Base-by-base conservation (phyloP, 2,888 invertebrate genomes). In the Nesidiocoris tenuis region DNA sequence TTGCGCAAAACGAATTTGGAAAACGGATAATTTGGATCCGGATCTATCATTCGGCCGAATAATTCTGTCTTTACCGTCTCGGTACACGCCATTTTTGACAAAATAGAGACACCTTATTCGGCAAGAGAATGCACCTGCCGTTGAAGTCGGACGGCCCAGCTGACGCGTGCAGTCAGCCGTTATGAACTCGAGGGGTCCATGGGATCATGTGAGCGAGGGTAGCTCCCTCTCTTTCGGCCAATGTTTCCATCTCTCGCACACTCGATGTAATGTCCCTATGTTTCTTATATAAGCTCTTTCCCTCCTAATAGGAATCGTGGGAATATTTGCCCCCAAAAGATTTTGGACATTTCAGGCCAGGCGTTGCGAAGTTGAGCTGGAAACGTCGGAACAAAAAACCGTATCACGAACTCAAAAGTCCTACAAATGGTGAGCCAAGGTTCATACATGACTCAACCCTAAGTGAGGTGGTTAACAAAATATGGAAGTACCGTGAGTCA, bases 131-230 rank as follows among this genome's bases (percentile, higher is more conserved):
- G 67, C 67, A 67, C 67, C 67, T 67, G 67, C 67, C 21, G 55
- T 55, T 21, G 23, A n/a, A n/a, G n/a, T n/a, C n/a, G n/a, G 19
- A 12, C 18, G 7, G 39, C 39, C 39, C 67, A 67, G 67, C 67
- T 67, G 67, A 67, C 67, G 67, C 67, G 67, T 54, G 65, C 65
- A 65, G 56, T 21, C 67, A 56, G 67, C 67, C 67, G 67, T 67
- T 67, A 67, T 56, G 9, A 7, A 17, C 39, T 39, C n/a, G 2
- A 24, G 39, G n/a, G 65, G 65, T 18, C 39, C 23, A 12, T 2
- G 39, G 39, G 65, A 16, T 39, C 67, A 55, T 67, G 25, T 65
- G 65, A 39, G 39, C 64, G 25, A 24, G 64, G 64, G 65, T 17
- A 24, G 19, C n/a, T 21, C 12, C n/a, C n/a, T n/a, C n/a, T n/a